These are phyloP conservation scores for Stenodema calcarata DNA, from an alignment of 2,888 invertebrate species.

Conservation along the genomic window DNA sequence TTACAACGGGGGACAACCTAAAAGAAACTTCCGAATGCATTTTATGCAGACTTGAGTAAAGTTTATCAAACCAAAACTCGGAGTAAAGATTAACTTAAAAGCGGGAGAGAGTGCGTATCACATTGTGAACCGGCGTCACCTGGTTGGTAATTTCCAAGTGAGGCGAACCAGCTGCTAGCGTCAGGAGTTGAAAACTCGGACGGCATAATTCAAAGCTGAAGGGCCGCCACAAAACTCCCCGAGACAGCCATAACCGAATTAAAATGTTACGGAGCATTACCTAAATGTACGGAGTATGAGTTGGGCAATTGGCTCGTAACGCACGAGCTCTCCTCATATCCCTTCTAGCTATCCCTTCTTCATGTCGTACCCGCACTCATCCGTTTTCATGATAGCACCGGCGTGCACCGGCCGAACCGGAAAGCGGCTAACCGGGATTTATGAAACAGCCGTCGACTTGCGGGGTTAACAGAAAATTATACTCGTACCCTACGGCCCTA, in stretches of 20 bases:
- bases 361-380: background rate
- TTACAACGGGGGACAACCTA: no score
- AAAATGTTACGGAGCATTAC: constrained; percentile 44
- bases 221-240: constrained; percentile 5
- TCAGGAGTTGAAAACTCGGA: constrained; percentile 8
- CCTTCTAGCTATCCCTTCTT: no score
- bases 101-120: background rate
- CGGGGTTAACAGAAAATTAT: constrained; percentile 1
- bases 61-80: no score
- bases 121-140: background rate
- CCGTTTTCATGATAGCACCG: background rate
- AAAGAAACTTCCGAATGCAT: no score
- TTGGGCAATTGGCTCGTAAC: constrained; percentile 41
- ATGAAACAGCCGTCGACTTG: constrained; percentile 32
- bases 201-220: constrained; percentile 22
- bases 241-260: constrained; percentile 40
- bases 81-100: no score
- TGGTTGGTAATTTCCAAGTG: background rate
- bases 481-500: no score
- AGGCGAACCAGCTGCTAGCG: background rate
- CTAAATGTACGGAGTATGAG: constrained; percentile 37
- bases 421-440: constrained; percentile 30
- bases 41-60: no score
- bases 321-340: background rate
- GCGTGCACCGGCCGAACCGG: background rate